Conservation (phyloP, 1,140 invertebrate species). For the Pemphigus obesinymphae region DNA sequence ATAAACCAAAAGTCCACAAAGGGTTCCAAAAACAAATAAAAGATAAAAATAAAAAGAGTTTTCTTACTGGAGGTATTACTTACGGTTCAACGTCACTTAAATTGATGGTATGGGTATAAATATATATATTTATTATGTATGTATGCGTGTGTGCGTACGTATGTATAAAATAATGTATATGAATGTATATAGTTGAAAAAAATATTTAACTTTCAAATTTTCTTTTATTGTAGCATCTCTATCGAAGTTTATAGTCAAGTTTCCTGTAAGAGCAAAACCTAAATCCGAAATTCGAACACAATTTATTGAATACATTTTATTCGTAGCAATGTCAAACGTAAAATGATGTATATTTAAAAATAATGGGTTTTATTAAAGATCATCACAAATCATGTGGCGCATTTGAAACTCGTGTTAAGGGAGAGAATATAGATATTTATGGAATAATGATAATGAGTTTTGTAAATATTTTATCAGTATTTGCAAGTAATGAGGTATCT, state of each 20-base stretch:
- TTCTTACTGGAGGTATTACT: constrained; percentile 27
- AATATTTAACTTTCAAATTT: constrained; percentile 15
- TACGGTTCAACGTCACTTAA: constrained; percentile 28
- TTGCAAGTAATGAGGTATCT: too few relatives aligned
- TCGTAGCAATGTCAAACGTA: neutral
- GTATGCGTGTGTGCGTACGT: too few relatives aligned
- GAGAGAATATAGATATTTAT: too few relatives aligned
- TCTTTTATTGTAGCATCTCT: neutral
- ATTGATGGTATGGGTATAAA: neutral
- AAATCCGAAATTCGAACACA: neutral
- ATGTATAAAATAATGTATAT: neutral
- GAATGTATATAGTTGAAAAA: neutral
- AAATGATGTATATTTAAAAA: too few relatives aligned
- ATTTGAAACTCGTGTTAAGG: too few relatives aligned
- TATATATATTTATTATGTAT: neutral
- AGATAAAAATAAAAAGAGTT: constrained; percentile 15
- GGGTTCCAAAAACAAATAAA: constrained; percentile 23
- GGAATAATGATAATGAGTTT: too few relatives aligned
- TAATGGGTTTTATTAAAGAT: too few relatives aligned
- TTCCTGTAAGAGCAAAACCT: neutral
- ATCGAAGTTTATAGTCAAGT: neutral
- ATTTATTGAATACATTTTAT: neutral
- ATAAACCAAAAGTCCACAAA: constrained; percentile 31
- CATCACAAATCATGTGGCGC: too few relatives aligned
- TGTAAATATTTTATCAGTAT: too few relatives aligned